These are phyloP conservation scores for Acanthiza pusilla DNA, from an alignment of 2,797 vertebrate species.

Conservation along the genomic window DNA sequence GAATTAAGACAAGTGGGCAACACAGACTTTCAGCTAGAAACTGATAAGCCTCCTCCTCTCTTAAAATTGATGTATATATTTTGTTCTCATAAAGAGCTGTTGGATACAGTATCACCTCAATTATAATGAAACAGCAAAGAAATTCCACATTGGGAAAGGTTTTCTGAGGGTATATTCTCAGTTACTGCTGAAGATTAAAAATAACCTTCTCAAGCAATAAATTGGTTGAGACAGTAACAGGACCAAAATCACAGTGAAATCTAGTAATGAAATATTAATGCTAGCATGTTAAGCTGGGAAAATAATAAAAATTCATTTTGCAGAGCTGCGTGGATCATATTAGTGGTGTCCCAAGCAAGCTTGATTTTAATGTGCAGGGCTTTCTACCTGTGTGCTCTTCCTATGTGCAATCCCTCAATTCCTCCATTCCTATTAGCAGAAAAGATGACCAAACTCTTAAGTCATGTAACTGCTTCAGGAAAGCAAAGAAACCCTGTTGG, in stretches of 20 bases:
- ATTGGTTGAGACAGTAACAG: slow-evolving; percentile 67
- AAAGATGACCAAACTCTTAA: slow-evolving; percentile 36
- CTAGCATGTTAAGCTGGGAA: slow-evolving; percentile 39
- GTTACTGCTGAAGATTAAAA: slow-evolving; percentile 63
- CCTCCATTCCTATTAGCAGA: background rate
- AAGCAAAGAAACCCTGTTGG: slow-evolving; percentile 32
- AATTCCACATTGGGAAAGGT: slow-evolving; percentile 43
- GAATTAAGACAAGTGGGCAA: background rate
- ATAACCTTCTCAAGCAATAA: slow-evolving; percentile 65
- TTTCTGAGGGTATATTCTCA: slow-evolving; percentile 63
- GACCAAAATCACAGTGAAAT: slow-evolving; percentile 66
- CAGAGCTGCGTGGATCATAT: background rate
- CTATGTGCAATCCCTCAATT: background rate
- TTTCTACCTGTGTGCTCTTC: background rate
- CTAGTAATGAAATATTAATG: slow-evolving; percentile 70
- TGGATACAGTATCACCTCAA: slow-evolving; percentile 30
- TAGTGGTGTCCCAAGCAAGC: background rate
- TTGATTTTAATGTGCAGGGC: background rate
- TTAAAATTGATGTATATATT: background rate
- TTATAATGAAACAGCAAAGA: slow-evolving; percentile 32
- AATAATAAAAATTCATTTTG: slow-evolving; percentile 63
- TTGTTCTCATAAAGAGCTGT: slow-evolving; percentile 22
- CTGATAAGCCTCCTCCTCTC: background rate
- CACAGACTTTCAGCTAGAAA: background rate
- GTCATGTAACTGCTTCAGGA: slow-evolving; percentile 41